Conservation (phyloP, 2,797 vertebrate species). For the Chiroxiphia lanceolata region DNA sequence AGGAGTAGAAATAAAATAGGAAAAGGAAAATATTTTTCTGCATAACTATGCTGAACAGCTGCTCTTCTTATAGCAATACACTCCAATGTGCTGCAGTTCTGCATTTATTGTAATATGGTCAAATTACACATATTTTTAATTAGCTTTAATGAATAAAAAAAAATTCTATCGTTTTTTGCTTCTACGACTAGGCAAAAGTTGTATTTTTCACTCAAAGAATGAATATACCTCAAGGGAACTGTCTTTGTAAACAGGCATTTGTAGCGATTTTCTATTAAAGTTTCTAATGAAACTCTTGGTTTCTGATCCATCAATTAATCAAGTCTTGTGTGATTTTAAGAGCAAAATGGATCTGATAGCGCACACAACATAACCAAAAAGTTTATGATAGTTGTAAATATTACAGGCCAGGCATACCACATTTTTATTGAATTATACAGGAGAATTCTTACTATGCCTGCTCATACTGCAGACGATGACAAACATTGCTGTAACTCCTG, state of each 20-base stretch:
- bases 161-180: background rate
- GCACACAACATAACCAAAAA: background rate
- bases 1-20: background rate
- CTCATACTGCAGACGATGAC: background rate
- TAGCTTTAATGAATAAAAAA: background rate
- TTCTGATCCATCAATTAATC: background rate
- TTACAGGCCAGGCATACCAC: background rate
- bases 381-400: background rate
- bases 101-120: background rate
- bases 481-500: background rate
- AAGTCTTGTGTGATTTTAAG: background rate
- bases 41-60: background rate
- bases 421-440: background rate
- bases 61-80: background rate
- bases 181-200: background rate
- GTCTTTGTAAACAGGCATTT: background rate
- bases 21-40: background rate
- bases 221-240: background rate
- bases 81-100: background rate
- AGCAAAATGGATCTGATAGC: background rate
- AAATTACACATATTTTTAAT: background rate
- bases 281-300: background rate
- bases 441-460: background rate
- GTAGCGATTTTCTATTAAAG: background rate
- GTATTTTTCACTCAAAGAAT: background rate